Percentiles rank a stretch among this genome's conserved stretches.
Conservation (phyloP, 2,888 invertebrate species). For the Nomada goodeniana region DNA sequence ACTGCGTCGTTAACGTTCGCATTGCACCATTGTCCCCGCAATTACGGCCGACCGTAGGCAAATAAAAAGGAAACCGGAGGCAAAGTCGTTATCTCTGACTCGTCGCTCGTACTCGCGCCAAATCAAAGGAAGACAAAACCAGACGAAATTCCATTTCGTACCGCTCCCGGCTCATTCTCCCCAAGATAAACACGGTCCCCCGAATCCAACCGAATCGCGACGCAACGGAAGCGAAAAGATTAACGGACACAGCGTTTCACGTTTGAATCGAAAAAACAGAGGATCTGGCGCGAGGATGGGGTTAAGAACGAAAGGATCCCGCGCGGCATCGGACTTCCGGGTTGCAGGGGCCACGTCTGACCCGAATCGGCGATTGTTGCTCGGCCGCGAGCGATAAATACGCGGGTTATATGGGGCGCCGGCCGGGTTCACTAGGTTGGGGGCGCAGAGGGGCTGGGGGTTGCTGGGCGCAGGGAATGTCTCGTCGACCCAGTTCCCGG, state of each 20-base stretch:
- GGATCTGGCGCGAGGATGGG: not conserved
- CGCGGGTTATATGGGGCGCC: conserved; percentile 52
- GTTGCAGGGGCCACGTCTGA: conserved; percentile 62
- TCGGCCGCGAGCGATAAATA: conserved; percentile 74
- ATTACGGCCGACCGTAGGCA: too few species aligned
- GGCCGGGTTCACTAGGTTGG: conserved; percentile 20
- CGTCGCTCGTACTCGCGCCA: not conserved
- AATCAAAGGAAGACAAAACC: not conserved
- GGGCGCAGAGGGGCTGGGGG: conserved; percentile 22
- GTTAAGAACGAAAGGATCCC: conserved; percentile 23
- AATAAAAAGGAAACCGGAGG: too few species aligned
- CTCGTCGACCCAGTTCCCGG: conserved; percentile 71
- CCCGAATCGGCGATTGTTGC: conserved; percentile 75
- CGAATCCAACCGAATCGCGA: not conserved
- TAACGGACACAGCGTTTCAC: not conserved
- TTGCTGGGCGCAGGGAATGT: conserved; percentile 54
- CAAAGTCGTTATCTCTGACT: too few species aligned
- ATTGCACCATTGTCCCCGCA: too few species aligned
- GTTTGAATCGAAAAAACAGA: not conserved
- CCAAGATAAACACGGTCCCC: not conserved
- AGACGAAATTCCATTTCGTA: not conserved
- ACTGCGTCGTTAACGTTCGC: too few species aligned
- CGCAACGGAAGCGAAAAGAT: not conserved
- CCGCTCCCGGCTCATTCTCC: too few species aligned
- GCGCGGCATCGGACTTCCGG: conserved; percentile 50